These are phyloP conservation scores for Drosophila prolongata DNA, from an alignment of 2,888 invertebrate genomes.

Conservation along the genomic window DNA sequence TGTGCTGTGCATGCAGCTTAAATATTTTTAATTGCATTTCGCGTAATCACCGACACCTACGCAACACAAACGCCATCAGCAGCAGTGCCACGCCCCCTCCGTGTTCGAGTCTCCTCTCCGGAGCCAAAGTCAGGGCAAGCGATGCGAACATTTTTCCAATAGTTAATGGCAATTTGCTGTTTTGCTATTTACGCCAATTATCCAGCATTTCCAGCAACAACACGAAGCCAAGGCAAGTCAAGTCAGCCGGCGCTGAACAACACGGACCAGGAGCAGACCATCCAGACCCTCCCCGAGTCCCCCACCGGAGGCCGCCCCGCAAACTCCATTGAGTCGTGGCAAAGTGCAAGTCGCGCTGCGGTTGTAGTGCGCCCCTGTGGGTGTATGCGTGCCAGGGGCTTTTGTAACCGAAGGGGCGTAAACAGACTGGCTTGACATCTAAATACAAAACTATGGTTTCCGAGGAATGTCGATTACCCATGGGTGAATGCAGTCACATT, in stretches of 20 bases:
- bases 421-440: background rate
- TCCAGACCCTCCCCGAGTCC: background rate
- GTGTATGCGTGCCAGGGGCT: conserved; percentile 22
- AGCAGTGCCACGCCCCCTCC: conserved; percentile 19
- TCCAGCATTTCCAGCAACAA: conserved; percentile 66
- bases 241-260: conserved; percentile 30
- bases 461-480: no score
- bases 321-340: conserved; percentile 42
- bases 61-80: conserved; percentile 40
- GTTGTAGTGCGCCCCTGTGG: conserved; percentile 35
- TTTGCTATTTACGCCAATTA: conserved; percentile 80
- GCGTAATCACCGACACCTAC: conserved; percentile 76
- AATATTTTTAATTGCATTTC: conserved; percentile 78
- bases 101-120: conserved; percentile 7
- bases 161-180: conserved; percentile 80
- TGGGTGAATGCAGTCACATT: no score
- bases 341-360: conserved; percentile 64
- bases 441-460: background rate
- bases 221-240: conserved; percentile 37
- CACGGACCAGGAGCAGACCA: conserved; percentile 15
- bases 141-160: conserved; percentile 74
- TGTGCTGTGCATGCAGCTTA: conserved; percentile 63
- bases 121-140: conserved; percentile 48
- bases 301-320: background rate
- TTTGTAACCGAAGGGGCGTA: background rate